Percentiles rank a stretch among this genome's conserved stretches.
Evolutionary conservation across 2,888 invertebrate genomes (phyloP).

Genomic region (Erebia aethiops): DNA sequence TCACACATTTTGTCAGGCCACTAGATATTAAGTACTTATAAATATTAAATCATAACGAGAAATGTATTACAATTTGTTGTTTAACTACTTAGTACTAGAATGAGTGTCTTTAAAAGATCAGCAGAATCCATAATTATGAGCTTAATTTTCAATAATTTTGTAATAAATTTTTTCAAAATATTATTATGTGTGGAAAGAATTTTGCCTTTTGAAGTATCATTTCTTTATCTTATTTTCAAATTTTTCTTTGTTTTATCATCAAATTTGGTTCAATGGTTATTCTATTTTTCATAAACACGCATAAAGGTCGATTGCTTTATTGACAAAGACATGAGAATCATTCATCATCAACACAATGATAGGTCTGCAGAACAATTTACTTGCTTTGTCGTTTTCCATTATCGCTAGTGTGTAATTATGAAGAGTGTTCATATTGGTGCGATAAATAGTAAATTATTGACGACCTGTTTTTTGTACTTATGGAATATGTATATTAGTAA

Average conservation of each 20-base stretch:
- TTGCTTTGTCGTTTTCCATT: neutral
- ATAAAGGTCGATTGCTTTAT: neutral
- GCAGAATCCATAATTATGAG: too few species aligned
- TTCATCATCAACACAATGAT: neutral
- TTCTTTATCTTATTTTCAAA: neutral
- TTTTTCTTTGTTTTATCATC: neutral
- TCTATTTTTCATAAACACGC: neutral
- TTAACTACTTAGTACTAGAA: neutral
- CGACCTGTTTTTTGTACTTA: neutral
- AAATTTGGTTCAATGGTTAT: neutral
- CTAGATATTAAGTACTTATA: too few species aligned
- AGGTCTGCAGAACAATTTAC: neutral
- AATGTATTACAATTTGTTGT: neutral
- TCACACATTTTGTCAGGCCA: slow-evolving; percentile 2
- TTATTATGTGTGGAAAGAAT: too few species aligned
- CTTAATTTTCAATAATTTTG: too few species aligned
- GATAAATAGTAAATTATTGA: neutral
- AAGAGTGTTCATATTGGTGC: neutral
- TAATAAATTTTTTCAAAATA: too few species aligned
- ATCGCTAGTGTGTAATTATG: neutral
- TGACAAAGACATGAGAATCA: neutral
- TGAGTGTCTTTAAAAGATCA: too few species aligned
- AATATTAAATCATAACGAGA: neutral
- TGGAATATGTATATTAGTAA: neutral
- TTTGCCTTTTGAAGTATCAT: too few species aligned